Conservation (phyloP, 2,888 invertebrate species). For the Autographa gamma region DNA sequence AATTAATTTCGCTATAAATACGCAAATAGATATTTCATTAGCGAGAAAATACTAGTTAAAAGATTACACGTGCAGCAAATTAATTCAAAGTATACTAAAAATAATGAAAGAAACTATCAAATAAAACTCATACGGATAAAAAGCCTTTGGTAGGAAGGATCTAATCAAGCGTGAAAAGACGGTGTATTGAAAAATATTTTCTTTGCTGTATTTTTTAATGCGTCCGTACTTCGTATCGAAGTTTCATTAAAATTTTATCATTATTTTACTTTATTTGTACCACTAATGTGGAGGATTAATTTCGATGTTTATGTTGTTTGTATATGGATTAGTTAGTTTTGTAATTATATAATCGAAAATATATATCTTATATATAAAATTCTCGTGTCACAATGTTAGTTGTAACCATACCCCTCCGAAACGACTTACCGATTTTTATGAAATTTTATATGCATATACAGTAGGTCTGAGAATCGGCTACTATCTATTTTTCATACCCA, state of each 20-base stretch:
- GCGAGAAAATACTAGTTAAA: not conserved
- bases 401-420: too few relatives aligned
- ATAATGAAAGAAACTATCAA: slow-evolving; percentile 2
- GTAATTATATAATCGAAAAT: too few relatives aligned
- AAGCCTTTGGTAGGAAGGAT: slow-evolving; percentile 11
- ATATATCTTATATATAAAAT: too few relatives aligned
- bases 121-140: slow-evolving; percentile 36
- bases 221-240: not conserved
- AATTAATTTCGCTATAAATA: not conserved
- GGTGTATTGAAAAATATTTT: slow-evolving; percentile 11
- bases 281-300: too few relatives aligned
- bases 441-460: too few relatives aligned
- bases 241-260: slow-evolving; percentile 28
- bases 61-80: not conserved
- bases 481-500: too few relatives aligned
- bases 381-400: too few relatives aligned
- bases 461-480: too few relatives aligned
- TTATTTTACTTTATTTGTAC: not conserved
- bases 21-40: not conserved
- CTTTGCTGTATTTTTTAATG: slow-evolving; percentile 10
- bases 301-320: too few relatives aligned
- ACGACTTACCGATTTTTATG: too few relatives aligned
- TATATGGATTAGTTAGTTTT: too few relatives aligned
- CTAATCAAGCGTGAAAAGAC: slow-evolving; percentile 28
- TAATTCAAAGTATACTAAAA: not conserved